Evolutionary conservation across 2,888 invertebrate genomes (phyloP).

Genomic region (Scaptomyza cyrtandrae): DNA sequence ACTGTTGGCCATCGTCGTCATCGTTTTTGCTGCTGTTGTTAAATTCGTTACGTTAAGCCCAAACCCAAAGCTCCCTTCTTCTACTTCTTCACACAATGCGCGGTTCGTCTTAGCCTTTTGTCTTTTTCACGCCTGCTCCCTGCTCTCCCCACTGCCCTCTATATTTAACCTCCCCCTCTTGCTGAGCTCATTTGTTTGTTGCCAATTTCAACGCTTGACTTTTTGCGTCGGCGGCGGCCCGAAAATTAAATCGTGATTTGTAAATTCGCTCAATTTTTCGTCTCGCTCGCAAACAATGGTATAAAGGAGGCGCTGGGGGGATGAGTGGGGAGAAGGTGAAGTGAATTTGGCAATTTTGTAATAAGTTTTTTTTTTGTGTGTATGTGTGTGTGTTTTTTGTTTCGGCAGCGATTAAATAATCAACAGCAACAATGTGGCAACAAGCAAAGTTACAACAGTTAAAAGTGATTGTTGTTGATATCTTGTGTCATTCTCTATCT

Average conservation of each 20-base stretch:
- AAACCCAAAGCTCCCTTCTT: constrained; percentile 26
- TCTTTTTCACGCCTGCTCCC: constrained; percentile 67
- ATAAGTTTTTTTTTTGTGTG: constrained; percentile 60
- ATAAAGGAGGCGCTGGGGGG: neutral
- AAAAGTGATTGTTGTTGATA: constrained; percentile 55
- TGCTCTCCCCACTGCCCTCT: neutral
- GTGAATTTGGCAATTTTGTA: constrained; percentile 76
- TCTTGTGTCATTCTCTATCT: constrained; percentile 51
- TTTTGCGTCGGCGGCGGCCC: constrained; percentile 58
- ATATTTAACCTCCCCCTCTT: neutral
- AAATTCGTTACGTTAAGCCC: constrained; percentile 50
- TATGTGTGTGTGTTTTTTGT: constrained; percentile 29
- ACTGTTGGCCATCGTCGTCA: constrained; percentile 56
- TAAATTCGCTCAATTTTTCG: constrained; percentile 77
- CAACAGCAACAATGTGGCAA: constrained; percentile 69
- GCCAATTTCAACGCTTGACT: constrained; percentile 78
- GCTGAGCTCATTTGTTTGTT: constrained; percentile 74
- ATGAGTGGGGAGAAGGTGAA: neutral
- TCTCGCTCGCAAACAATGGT: constrained; percentile 38
- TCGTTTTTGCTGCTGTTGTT: constrained; percentile 14
- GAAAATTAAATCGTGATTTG: constrained; percentile 82
- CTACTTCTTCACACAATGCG: neutral
- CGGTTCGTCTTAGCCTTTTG: constrained; percentile 62
- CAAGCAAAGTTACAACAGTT: constrained; percentile 43
- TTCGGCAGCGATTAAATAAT: constrained; percentile 72